Evolutionary conservation across 2,113 vertebrate genomes (phyloP), one percentile per base, ranked within the genome.

Genomic region (Grallaria varia): DNA sequence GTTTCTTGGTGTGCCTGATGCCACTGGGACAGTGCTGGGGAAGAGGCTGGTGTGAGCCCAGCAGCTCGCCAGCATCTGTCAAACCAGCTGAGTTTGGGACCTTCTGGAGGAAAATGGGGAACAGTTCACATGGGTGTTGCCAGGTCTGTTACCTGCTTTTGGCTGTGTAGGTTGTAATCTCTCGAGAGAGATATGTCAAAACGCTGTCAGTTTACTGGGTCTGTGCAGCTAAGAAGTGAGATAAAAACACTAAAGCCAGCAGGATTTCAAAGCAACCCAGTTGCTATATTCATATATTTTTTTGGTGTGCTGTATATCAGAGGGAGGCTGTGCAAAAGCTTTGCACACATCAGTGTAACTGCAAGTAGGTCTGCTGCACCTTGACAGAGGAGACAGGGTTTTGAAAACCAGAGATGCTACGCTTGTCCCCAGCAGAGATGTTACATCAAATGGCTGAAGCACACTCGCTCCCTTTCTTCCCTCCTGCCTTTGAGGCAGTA

Each of bases 241-340:
- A 84, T 72, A 91, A 95, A 96, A 89, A 82, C 83, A 72, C 40
- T 79, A 37, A 82, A 78, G 25, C 28, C 31, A 40, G 20, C 69
- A 82, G 89, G 37, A 79, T 49, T 60, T 92, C 44, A 53, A 27
- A 91, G 62, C 56, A 93, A 49, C 67, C 44, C 33, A 9, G 10
- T 47, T 80, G 72, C 39, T 74, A 10, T 44, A 79, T 67, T 72
- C 9, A 25, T n/a, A 18, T 50, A 3, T 56, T 47, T 89, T 87
- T 87, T 72, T 55, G n/a, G n/a, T 55, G 37, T 35, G 24, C 42
- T 89, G 6, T 63, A 1, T 50, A 49, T 58, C 14, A 40, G 58
- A 85, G 50, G 73, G 37, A 80, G 73, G 44, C 56, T 1, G 1
- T 76, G 35, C 5, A 3, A 60, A 68, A 58, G n/a, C 37, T 64